Base-by-base conservation (phyloP, 1,140 invertebrate species). In the Myzus persicae region DNA sequence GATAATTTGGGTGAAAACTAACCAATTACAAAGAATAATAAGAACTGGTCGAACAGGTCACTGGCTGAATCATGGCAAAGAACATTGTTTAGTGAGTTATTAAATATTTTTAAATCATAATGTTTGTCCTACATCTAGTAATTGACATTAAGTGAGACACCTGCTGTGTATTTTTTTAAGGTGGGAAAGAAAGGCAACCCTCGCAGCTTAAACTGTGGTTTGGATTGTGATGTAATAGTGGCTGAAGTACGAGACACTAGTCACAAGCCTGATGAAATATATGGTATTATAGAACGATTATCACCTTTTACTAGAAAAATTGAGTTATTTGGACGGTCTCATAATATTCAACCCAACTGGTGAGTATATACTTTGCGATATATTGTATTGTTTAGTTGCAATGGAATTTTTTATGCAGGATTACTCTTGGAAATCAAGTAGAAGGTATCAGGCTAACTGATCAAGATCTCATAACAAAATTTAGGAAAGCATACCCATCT, bases 281-380 rank as follows among this genome's bases (percentile, higher is more conserved):
- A 99, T 95, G 99, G 97, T 26, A 98, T 98, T 91, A 98, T 98
- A 93, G 97, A 98, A 94, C 95, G 98, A 91, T 96, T 98, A 88
- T 98, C 97, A 94, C 98, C 98, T 0, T 98, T 99, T 0, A 99
- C 99, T 0, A 96, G 98, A 85, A 99, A 99, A 96, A 99, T 99
- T 94, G 99, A 99, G 96, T 95, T 99, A 11, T 99, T 99, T 95
- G 99, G 99, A 0, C 95, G 99, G 91, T 98, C 98, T 11, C 99
- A 99, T 95, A 99, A 99, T 95, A 98, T 99, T 20, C 99, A 99
- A 95, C 99, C 99, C 1, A 99, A 99, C 95, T 99, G 99, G 99
- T 98, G 95, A 95, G 94, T 94, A 26, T 38, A 40, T 46, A 59
- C n/a, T 24, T 94, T 36, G 44, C n/a, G 82, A 51, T 90, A 8